Conservation (phyloP, 2,888 invertebrate genomes). For the Dasypolia templi region DNA sequence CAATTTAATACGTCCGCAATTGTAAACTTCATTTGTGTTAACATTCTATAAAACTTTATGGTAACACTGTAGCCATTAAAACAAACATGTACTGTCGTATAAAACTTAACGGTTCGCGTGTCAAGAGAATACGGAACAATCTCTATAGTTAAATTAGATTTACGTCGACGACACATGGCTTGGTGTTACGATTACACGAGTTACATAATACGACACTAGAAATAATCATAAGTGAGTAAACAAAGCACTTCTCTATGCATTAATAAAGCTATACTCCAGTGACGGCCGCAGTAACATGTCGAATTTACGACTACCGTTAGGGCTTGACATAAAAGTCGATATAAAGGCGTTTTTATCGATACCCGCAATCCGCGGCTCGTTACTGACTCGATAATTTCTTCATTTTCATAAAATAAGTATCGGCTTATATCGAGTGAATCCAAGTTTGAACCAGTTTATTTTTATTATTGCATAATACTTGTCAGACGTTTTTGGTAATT, state of each 20-base stretch:
- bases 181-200: conserved; percentile 72
- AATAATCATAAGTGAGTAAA: conserved; percentile 74
- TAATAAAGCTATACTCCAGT: conserved; percentile 81
- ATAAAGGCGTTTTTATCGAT: conserved; percentile 85
- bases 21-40: conserved; percentile 68
- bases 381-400: conserved; percentile 83
- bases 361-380: conserved; percentile 80
- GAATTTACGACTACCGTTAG: conserved; percentile 84
- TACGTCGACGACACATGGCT: conserved; percentile 72
- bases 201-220: conserved; percentile 73
- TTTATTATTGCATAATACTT: conserved; percentile 73
- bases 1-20: conserved; percentile 66
- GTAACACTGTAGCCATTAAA: conserved; percentile 63
- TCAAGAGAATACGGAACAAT: conserved; percentile 70
- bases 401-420: conserved; percentile 77
- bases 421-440: conserved; percentile 63
- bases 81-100: conserved; percentile 66
- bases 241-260: conserved; percentile 77
- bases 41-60: conserved; percentile 70
- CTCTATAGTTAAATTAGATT: conserved; percentile 74
- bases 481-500: conserved; percentile 69
- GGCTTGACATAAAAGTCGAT: conserved; percentile 81
- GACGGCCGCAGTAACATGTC: conserved; percentile 77
- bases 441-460: conserved; percentile 75
- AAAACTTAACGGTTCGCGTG: conserved; percentile 71